Evolutionary conservation across 1,140 invertebrate genomes (phyloP).

Genomic region (Centruroides vittatus): DNA sequence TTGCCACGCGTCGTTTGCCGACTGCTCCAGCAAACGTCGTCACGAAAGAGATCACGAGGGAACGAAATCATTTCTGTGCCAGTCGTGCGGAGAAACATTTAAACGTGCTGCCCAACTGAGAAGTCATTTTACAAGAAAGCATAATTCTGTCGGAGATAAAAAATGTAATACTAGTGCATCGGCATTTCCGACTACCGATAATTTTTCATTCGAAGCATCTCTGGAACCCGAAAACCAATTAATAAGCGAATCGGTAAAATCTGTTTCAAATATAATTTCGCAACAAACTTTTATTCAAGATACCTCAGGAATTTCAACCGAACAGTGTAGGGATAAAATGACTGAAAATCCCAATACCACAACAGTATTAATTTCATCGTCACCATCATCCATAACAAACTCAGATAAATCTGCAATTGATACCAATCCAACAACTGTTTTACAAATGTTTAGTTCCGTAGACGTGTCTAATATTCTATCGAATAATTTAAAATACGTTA

Average conservation of each 20-base stretch:
- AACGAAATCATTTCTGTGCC: background rate
- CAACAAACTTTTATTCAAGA: no score
- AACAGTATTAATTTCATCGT: no score
- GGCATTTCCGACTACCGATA: background rate
- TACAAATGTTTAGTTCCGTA: background rate
- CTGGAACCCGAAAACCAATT: background rate
- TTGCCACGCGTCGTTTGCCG: background rate
- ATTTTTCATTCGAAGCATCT: background rate
- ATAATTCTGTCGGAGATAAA: background rate
- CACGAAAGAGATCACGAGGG: background rate
- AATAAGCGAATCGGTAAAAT: no score
- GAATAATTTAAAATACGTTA: background rate
- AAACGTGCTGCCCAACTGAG: background rate
- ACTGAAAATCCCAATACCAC: no score
- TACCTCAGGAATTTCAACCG: no score
- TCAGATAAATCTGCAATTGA: no score
- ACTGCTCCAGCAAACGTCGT: background rate
- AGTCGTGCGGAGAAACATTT: background rate
- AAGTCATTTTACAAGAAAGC: background rate
- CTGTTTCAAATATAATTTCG: no score
- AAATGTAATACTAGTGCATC: background rate
- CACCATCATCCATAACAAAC: no score
- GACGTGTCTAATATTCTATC: background rate
- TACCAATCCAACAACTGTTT: background rate
- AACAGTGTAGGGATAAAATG: no score